Evolutionary conservation across 2,888 invertebrate genomes (phyloP).

Genomic region (Noctua janthina): DNA sequence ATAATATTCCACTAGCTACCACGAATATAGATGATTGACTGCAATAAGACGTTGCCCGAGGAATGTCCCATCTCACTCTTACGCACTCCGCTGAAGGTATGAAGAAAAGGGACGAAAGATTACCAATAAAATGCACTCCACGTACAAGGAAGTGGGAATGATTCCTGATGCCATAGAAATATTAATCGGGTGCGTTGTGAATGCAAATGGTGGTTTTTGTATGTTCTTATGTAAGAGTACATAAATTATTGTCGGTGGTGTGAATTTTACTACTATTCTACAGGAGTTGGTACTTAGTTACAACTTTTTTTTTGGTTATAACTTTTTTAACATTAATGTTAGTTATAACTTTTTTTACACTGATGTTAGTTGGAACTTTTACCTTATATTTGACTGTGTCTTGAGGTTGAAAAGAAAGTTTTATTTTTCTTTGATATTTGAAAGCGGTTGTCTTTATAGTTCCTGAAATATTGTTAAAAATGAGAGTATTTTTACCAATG

Average conservation of each 20-base stretch:
- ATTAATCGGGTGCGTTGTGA: slow-evolving; percentile 81
- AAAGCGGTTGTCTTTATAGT: not conserved
- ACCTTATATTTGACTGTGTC: not conserved
- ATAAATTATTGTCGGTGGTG: slow-evolving; percentile 45
- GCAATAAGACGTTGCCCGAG: slow-evolving; percentile 78
- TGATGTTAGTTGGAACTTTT: not conserved
- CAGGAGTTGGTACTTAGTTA: not conserved
- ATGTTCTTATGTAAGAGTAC: slow-evolving; percentile 66
- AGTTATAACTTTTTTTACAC: not conserved
- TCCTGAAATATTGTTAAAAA: not conserved
- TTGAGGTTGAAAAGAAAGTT: not conserved
- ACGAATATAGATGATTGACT: slow-evolving; percentile 90
- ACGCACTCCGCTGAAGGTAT: slow-evolving; percentile 63
- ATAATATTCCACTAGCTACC: slow-evolving; percentile 88
- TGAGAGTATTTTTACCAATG: not conserved
- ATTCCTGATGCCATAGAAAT: slow-evolving; percentile 86
- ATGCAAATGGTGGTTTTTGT: slow-evolving; percentile 69
- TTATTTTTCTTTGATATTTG: not conserved
- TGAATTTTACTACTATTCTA: slow-evolving; percentile 20
- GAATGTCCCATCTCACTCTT: slow-evolving; percentile 67
- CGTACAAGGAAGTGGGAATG: slow-evolving; percentile 88
- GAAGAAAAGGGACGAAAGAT: slow-evolving; percentile 72
- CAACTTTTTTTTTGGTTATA: not conserved
- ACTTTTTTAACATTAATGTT: not conserved
- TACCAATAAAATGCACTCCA: slow-evolving; percentile 84